Conservation (phyloP, 2,888 invertebrate species). For the Rhagonycha fulva region DNA sequence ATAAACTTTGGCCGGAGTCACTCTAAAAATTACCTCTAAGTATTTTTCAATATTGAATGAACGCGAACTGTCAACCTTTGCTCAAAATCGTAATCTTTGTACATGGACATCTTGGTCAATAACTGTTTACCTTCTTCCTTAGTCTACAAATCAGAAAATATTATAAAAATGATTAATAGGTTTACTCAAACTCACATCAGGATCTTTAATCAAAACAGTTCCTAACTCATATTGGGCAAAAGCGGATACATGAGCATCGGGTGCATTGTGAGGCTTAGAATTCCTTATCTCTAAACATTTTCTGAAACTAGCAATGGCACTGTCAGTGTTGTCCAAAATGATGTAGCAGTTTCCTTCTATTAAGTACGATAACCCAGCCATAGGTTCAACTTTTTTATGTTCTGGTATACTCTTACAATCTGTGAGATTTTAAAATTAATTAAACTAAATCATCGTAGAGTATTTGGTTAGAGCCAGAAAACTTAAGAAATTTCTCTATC, state of each 20-base stretch:
- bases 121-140: constrained; percentile 60
- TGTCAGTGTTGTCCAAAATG: constrained; percentile 52
- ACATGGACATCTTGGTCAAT: constrained; percentile 58
- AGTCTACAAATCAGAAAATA: constrained; percentile 51
- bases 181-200: constrained; percentile 46
- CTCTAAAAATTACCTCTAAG: neutral
- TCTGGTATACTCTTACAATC: constrained; percentile 45
- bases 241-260: constrained; percentile 64
- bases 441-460: no score
- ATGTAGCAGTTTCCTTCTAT: constrained; percentile 59
- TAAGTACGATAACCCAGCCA: constrained; percentile 59
- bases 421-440: constrained; percentile 24
- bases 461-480: no score
- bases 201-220: constrained; percentile 54
- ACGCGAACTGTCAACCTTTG: constrained; percentile 66
- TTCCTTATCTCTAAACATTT: constrained; percentile 49
- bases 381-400: constrained; percentile 56
- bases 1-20: neutral
- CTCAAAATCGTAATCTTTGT: constrained; percentile 70
- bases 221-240: constrained; percentile 70
- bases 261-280: constrained; percentile 38
- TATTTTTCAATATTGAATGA: constrained; percentile 56
- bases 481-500: no score
- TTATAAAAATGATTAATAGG: neutral
- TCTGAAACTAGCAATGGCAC: constrained; percentile 51